Conservation (phyloP, 2,113 vertebrate species). For the Vireo altiloquus region DNA sequence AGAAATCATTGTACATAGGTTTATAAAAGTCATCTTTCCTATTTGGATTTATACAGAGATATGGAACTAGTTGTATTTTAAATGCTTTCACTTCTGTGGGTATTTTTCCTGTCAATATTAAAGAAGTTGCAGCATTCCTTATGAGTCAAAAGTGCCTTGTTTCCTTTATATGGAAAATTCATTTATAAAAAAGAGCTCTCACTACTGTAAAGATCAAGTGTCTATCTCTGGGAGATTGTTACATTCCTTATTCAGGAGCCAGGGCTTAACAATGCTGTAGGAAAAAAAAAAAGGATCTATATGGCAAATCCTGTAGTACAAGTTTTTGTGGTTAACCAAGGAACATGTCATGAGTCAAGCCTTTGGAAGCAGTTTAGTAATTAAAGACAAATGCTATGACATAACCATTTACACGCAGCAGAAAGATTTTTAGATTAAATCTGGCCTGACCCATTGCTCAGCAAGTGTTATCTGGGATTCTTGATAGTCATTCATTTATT, state of each 20-base stretch:
- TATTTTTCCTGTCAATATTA: background rate
- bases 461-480: conserved; percentile 81
- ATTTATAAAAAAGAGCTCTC: background rate
- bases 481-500: conserved; percentile 77
- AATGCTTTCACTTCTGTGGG: background rate
- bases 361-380: conserved; percentile 79
- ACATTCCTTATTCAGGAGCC: conserved; percentile 67
- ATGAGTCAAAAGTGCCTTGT: conserved; percentile 35
- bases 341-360: conserved; percentile 78
- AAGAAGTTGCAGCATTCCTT: background rate
- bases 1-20: background rate
- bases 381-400: conserved; percentile 87
- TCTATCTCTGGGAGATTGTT: conserved; percentile 52
- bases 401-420: conserved; percentile 79
- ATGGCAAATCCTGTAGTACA: conserved; percentile 79
- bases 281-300: conserved; percentile 69
- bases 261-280: conserved; percentile 62
- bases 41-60: background rate
- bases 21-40: background rate
- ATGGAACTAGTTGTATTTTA: background rate
- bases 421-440: conserved; percentile 80
- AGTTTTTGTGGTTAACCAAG: conserved; percentile 83
- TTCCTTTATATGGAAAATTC: background rate
- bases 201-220: conserved; percentile 61
- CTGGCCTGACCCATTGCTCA: conserved; percentile 76